Percentiles rank a stretch among this genome's conserved stretches.
Conservation (phyloP, 1,140 invertebrate species). For the Drosophila novamexicana region DNA sequence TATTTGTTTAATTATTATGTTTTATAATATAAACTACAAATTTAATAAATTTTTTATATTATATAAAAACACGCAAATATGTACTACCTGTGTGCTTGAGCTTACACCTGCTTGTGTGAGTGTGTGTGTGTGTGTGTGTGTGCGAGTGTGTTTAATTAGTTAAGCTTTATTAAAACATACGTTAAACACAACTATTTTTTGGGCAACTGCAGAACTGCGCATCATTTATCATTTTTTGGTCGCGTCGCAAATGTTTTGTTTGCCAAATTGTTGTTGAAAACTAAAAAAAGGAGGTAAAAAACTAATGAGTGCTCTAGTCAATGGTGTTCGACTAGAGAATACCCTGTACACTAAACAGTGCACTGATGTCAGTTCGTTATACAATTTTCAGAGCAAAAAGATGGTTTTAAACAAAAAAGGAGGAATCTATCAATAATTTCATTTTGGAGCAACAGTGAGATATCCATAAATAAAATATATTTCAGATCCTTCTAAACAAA, state of each 20-base stretch:
- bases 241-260: conserved; percentile 65
- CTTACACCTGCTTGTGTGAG: neutral
- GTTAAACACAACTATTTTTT: conserved; percentile 64
- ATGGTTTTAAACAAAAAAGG: no score
- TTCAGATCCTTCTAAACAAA: no score
- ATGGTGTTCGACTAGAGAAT: neutral
- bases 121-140: conserved; percentile 11
- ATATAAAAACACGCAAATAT: conserved; percentile 50
- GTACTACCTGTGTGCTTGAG: conserved; percentile 8
- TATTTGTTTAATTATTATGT: conserved; percentile 63
- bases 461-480: no score
- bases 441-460: no score
- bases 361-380: no score
- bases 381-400: no score
- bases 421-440: no score
- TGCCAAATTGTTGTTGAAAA: conserved; percentile 28
- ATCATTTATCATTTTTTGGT: conserved; percentile 76
- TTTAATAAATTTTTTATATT: conserved; percentile 76
- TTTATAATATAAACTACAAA: conserved; percentile 73
- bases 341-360: neutral
- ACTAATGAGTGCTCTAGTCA: neutral
- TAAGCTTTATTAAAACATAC: conserved; percentile 81
- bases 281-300: conserved; percentile 2
- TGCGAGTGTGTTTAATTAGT: conserved; percentile 68
- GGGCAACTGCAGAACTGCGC: conserved; percentile 68